These are phyloP conservation scores for Procapra przewalskii DNA, from an alignment of 2,113 vertebrate species.

Conservation along the genomic window DNA sequence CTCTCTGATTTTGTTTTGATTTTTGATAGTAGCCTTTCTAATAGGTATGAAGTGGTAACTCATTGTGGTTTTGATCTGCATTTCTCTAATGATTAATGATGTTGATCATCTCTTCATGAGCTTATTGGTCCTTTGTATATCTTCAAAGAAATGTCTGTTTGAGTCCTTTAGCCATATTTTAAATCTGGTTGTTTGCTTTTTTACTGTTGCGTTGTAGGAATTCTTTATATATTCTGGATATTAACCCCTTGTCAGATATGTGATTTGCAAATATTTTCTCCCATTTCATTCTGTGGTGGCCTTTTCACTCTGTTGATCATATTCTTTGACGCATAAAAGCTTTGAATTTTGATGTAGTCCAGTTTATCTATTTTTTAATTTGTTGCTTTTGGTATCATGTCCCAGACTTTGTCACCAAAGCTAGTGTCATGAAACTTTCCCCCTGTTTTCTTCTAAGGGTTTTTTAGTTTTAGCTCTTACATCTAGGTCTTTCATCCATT, in stretches of 20 bases:
- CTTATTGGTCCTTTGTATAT: neutral
- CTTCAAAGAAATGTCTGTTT: neutral
- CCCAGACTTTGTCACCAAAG: neutral
- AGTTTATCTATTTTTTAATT: neutral
- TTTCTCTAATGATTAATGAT: neutral
- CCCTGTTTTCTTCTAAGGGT: neutral
- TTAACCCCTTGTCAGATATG: neutral
- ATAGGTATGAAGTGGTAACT: neutral
- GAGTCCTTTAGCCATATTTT: neutral
- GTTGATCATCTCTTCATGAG: neutral
- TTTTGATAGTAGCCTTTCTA: neutral
- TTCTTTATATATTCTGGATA: neutral
- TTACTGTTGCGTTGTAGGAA: neutral
- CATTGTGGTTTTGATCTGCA: neutral
- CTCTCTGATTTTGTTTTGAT: neutral
- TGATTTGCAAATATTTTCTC: neutral
- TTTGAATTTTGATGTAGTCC: neutral
- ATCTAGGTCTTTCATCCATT: neutral
- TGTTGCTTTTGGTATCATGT: neutral
- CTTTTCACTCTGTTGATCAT: neutral
- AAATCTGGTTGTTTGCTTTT: neutral
- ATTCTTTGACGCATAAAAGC: neutral
- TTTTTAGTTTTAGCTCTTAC: neutral
- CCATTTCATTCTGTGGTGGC: neutral
- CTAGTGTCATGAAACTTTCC: neutral